Evolutionary conservation across 1,140 invertebrate genomes (phyloP).

Genomic region (Nylanderia fulva): DNA sequence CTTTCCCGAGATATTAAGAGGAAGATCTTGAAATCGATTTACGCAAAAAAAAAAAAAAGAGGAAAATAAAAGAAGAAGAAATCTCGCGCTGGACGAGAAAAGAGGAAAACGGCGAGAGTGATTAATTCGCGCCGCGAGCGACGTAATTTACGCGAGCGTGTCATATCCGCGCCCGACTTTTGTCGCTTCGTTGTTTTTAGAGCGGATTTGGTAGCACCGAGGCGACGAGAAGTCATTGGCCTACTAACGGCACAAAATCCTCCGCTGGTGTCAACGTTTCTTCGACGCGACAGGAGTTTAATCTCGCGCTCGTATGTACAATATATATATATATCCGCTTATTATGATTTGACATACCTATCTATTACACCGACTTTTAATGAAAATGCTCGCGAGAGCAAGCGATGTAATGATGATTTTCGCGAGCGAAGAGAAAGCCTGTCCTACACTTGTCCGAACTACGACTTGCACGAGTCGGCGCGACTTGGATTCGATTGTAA

Average conservation of each 20-base stretch:
- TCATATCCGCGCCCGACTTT: not conserved
- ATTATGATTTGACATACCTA: not conserved
- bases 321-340: not conserved
- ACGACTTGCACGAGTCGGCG: not conserved
- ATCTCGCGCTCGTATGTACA: conserved; percentile 21
- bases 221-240: conserved; percentile 57
- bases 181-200: not conserved
- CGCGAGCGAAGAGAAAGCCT: not conserved
- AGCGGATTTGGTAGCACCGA: conserved; percentile 18
- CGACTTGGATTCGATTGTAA: not conserved
- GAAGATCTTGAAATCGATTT: not conserved
- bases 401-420: not conserved
- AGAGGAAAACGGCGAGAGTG: not conserved
- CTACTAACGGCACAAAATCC: conserved; percentile 69
- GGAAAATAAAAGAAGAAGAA: no score
- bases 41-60: no score
- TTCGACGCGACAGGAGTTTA: conserved; percentile 38
- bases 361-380: not conserved
- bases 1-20: not conserved
- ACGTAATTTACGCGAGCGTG: not conserved
- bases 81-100: not conserved
- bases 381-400: conserved; percentile 3
- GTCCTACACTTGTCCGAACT: not conserved
- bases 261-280: conserved; percentile 63
- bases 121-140: not conserved